Base-by-base conservation (phyloP, 2,888 invertebrate genomes). In the Sphecodes monilicornis region DNA sequence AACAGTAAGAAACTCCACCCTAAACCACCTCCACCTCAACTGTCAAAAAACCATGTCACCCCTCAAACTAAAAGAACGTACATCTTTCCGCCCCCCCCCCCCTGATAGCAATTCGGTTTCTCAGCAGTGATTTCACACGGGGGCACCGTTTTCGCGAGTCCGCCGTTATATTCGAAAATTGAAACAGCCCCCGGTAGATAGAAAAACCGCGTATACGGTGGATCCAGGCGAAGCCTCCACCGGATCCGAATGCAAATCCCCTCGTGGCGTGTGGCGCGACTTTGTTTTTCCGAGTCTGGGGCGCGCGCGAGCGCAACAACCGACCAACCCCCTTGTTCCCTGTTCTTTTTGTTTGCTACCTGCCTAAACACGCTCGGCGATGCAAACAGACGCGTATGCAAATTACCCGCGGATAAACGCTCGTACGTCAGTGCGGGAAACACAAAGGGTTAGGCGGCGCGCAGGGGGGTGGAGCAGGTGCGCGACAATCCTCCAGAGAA, bases 371-470 rank as follows among this genome's bases (percentile, higher is more conserved):
- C 71, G 76, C 84, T 71, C 76, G 74, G 57, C 71, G 82, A 64
- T 74, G 80, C 86, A 88, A 86, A 88, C 82, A 82, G 85, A 85
- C 87, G 78, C 77, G 81, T 79, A 88, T 85, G 88, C 86, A 89
- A 89, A 89, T 87, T 82, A 71, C 46, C 57, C 36, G 71, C 60
- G 81, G 66, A 74, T 84, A 86, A 86, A 81, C 69, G 74, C 60
- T 60, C 29, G 83, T 50, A 29, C 39, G 39, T 50, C 32, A 36
- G 22, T 29, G 11, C 10, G 5, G 46, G 71, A 29, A 46, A 71
- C 46, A 32, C 71, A 18, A 46, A 68, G 36, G n/a, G 32, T 26
- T 26, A 43, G 36, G 46, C 10, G 43, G 26, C 2, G 26, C 13
- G 41, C 2, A 4, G 16, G 3, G 5, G 43, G 26, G 26, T 22